These are phyloP conservation scores for honey bee (Apis mellifera) DNA, from an alignment of 1,140 invertebrate genomes.

Conservation along the genomic window Amel_HAv3.1 CM009943.2:8005501-8006000, in stretches of 20 bases:
- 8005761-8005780: not conserved
- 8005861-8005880: too few relatives aligned
- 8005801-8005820: not conserved
- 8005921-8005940: too few relatives aligned
- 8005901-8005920: too few relatives aligned
- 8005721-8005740: slow-evolving; percentile 59
- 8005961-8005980: too few relatives aligned
- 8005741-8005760: slow-evolving; percentile 29
- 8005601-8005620: slow-evolving; percentile 37
- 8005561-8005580: slow-evolving; percentile 56
- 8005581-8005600: slow-evolving; percentile 61
- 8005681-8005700: slow-evolving; percentile 60
- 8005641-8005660: slow-evolving; percentile 55
- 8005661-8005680: slow-evolving; percentile 53
- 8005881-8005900: too few relatives aligned
- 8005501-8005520: slow-evolving; percentile 8
- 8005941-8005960: too few relatives aligned
- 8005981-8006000: too few relatives aligned
- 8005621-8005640: slow-evolving; percentile 66
- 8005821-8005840: too few relatives aligned
- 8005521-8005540: slow-evolving; percentile 46
- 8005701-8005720: slow-evolving; percentile 59
- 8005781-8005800: not conserved
- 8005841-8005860: too few relatives aligned
- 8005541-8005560: slow-evolving; percentile 37